phyloP scores from a whole-genome alignment of 2,113 vertebrate species.

The Nesospiza acunhae region DNA sequence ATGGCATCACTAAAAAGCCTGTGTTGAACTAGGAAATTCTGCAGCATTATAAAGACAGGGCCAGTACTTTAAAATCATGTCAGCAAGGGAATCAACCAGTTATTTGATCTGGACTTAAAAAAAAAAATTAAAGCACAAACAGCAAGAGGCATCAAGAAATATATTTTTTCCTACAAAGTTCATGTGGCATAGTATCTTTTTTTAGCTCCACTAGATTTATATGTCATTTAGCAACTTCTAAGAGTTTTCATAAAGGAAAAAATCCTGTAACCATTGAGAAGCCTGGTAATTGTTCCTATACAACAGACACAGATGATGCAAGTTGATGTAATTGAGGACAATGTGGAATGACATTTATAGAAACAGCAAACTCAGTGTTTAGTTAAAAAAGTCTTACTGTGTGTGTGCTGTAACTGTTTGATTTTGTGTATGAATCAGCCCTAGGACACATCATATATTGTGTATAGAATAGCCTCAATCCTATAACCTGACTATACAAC shows the following conservation, averaged over 20 bases:
- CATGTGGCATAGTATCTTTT: background rate
- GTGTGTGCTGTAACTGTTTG: background rate
- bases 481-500: background rate
- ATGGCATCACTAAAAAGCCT: background rate
- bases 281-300: slow-evolving; percentile 6
- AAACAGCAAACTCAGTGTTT: slow-evolving; percentile 57
- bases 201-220: background rate
- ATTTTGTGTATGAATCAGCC: slow-evolving; percentile 23
- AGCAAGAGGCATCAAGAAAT: background rate
- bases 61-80: background rate
- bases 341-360: slow-evolving; percentile 20
- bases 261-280: background rate
- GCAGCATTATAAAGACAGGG: background rate
- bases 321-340: slow-evolving; percentile 50
- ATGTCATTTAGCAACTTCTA: background rate
- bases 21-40: background rate
- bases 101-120: background rate
- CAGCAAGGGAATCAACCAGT: background rate
- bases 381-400: background rate
- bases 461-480: background rate
- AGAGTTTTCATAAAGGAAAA: background rate
- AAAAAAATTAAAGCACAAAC: background rate
- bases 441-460: background rate
- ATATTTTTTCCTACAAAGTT: background rate
- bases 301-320: slow-evolving; percentile 47